Evolutionary conservation across 2,888 invertebrate genomes (phyloP).

Genomic region (Latrodectus hesperus): DNA sequence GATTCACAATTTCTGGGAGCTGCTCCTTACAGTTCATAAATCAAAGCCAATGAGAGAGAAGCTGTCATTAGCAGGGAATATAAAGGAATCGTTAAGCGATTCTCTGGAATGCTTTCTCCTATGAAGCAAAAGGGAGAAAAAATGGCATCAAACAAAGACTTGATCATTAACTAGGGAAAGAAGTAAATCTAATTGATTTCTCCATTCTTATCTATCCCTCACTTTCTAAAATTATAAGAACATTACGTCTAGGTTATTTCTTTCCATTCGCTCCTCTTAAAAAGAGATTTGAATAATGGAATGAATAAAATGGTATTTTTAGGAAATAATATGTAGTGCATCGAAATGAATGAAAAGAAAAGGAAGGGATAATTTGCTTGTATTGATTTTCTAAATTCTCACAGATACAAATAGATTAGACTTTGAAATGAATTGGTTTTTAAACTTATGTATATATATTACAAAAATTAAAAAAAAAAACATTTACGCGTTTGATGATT

Average conservation of each 20-base stretch:
- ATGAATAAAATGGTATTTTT: conserved; percentile 51
- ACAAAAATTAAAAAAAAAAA: too few relatives aligned
- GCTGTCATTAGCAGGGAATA: background rate
- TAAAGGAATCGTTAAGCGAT: conserved; percentile 2
- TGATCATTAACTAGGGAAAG: conserved; percentile 39
- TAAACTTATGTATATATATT: too few relatives aligned
- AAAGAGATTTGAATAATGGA: conserved; percentile 28
- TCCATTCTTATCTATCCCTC: conserved; percentile 21
- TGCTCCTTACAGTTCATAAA: background rate
- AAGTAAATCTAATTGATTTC: conserved; percentile 51
- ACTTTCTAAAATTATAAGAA: conserved; percentile 42
- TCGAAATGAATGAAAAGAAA: too few relatives aligned
- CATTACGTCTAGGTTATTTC: conserved; percentile 31
- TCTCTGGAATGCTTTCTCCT: background rate
- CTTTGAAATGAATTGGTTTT: too few relatives aligned
- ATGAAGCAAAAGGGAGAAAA: background rate
- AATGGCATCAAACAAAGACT: conserved; percentile 25
- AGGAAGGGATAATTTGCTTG: too few relatives aligned
- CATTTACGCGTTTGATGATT: too few relatives aligned
- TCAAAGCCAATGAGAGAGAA: background rate
- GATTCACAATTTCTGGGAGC: background rate
- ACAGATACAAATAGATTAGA: too few relatives aligned
- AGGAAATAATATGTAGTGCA: background rate
- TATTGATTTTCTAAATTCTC: too few relatives aligned
- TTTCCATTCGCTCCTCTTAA: conserved; percentile 13